Evolutionary conservation across 92 coral and sea anemone genomes (phyloP).

Genomic region (Epizoanthus illoricatus): DNA sequence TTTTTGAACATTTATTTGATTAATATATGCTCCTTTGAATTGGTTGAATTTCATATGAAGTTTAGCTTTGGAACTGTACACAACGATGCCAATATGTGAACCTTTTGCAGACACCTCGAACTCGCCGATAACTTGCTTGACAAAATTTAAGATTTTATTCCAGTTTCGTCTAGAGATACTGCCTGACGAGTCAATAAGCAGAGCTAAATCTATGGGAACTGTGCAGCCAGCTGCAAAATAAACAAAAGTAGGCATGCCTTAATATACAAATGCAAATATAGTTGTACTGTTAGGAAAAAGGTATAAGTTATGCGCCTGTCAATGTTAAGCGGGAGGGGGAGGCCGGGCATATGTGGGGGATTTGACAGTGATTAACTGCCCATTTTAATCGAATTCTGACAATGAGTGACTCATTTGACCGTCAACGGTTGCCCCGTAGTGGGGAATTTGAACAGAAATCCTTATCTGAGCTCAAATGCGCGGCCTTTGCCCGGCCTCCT

Average conservation of each 20-base stretch:
- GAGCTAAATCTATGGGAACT: conserved; percentile 79
- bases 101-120: conserved; percentile 81
- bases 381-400: too few relatives aligned
- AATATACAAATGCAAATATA: too few relatives aligned
- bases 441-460: too few relatives aligned
- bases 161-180: conserved; percentile 78
- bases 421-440: too few relatives aligned
- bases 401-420: too few relatives aligned
- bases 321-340: too few relatives aligned
- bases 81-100: conserved; percentile 78
- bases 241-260: background rate
- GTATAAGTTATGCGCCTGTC: too few relatives aligned
- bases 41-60: conserved; percentile 76
- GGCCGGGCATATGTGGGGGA: too few relatives aligned
- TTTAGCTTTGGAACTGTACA: conserved; percentile 67
- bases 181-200: conserved; percentile 83
- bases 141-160: conserved; percentile 63
- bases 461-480: too few relatives aligned
- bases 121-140: conserved; percentile 56
- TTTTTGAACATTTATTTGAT: conserved; percentile 60
- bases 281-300: too few relatives aligned
- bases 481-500: too few relatives aligned
- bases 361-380: too few relatives aligned
- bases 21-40: conserved; percentile 62
- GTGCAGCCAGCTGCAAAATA: conserved; percentile 65